Base-by-base conservation (phyloP, 2,113 vertebrate genomes). In the Microtus pennsylvanicus region DNA sequence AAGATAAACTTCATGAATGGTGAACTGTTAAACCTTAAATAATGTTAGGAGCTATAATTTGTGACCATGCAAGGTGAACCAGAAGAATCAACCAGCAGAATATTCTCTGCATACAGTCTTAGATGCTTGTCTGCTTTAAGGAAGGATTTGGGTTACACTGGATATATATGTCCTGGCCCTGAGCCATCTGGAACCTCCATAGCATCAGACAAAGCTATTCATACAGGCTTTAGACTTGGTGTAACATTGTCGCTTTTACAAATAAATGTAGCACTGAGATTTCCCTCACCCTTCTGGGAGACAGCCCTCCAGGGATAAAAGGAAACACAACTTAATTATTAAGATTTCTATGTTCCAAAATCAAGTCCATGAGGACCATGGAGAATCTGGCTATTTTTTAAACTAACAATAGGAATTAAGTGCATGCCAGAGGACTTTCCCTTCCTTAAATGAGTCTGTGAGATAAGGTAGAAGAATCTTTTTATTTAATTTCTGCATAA, bases 251-350 rank as follows among this genome's bases (percentile, higher is more conserved):
- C 80, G 63, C 19, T 63, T 91, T 95, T 94, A 70, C 74, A 92
- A 80, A 85, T 87, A 96, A 95, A 87, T 92, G 33, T n/a, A 96
- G 80, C 75, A 50, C 0, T 96, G 80, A 94, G 80, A 42, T 83
- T 96, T 96, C 63, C 21, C 33, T 90, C 30, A 42, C 24, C 3
- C 93, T 93, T 87, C 30, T 65, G 95, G 63, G 75, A 97, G 9
- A 87, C 0, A 45, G 9, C 47, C 30, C 75, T 52, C 19, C 38
- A 78, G 22, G 30, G 93, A 65, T 30, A 89, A 12, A 89, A 72
- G 6, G n/a, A 87, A 94, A 35, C 1, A 93, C 67, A 28, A 82
- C n/a, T 58, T 47, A 93, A 58, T 93, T 91, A 91, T 47, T 87
- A 93, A 90, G n/a, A 78, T 52, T 61, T 74, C 26, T 67, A 50